Conservation (phyloP, 2,113 vertebrate genomes). For the Acinonyx jubatus region DNA sequence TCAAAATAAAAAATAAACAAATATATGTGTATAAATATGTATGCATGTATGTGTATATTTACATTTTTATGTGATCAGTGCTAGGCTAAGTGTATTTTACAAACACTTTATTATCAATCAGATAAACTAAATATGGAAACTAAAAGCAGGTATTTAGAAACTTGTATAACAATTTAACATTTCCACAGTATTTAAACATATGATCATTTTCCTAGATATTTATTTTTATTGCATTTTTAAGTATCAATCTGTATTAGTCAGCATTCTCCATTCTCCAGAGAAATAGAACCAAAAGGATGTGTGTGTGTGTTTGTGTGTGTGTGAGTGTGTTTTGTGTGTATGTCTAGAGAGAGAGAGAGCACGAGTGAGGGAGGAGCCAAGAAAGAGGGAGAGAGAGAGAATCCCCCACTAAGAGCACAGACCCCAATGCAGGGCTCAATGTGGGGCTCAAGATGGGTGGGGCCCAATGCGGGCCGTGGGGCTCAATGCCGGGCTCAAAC, state of each 20-base stretch:
- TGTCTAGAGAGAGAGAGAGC: not conserved
- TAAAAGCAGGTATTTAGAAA: conserved; percentile 35
- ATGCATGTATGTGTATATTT: not conserved
- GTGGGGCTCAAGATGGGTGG: too few species aligned
- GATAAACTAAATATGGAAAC: conserved; percentile 40
- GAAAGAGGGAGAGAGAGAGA: too few species aligned
- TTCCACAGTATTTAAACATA: conserved; percentile 32
- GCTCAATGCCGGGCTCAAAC: too few species aligned
- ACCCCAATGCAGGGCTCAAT: too few species aligned
- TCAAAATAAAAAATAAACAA: conserved; percentile 52
- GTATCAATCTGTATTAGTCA: not conserved
- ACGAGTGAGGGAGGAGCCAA: too few species aligned
- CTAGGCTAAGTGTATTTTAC: not conserved
- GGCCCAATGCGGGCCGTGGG: too few species aligned
- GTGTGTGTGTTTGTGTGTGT: not conserved
- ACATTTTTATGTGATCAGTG: conserved; percentile 7
- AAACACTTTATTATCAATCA: not conserved
- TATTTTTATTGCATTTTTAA: conserved; percentile 27
- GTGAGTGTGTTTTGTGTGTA: not conserved
- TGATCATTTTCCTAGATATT: conserved; percentile 26
- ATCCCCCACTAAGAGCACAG: too few species aligned
- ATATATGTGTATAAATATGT: not conserved
- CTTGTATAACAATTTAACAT: conserved; percentile 41
- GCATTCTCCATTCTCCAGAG: not conserved
- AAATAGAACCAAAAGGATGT: not conserved